A percentile compares a stretch with the other conserved stretches of the same genome.
Evolutionary conservation across 2,113 vertebrate species (phyloP).

Genomic region (Etia nguti): DNA sequence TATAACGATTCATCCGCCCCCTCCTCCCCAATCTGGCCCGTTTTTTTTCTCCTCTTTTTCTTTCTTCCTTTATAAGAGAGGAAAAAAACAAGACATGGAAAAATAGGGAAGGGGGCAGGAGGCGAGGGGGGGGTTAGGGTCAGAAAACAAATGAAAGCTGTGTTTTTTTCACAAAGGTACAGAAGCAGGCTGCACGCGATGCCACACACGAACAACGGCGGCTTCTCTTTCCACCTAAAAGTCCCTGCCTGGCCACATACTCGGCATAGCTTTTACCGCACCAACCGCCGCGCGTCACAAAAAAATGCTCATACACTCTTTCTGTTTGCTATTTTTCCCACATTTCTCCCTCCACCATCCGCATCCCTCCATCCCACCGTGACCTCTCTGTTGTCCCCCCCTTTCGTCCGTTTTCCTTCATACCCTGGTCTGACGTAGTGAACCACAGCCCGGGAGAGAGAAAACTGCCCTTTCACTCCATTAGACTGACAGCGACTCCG

Average conservation of each 20-base stretch:
- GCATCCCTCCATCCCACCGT: background rate
- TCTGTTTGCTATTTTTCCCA: background rate
- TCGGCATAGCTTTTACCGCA: background rate
- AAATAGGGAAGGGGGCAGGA: background rate
- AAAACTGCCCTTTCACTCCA: conserved; percentile 30
- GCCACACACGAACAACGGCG: background rate
- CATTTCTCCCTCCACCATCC: background rate
- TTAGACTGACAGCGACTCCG: conserved; percentile 22
- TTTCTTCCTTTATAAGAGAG: background rate
- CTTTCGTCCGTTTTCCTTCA: background rate
- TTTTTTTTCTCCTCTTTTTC: background rate
- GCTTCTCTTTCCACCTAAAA: background rate
- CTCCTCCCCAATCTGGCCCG: conserved; percentile 26
- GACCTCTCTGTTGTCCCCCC: background rate
- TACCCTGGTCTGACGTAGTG: background rate
- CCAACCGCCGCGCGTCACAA: background rate
- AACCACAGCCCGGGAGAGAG: conserved; percentile 9
- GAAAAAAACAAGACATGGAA: background rate
- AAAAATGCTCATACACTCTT: background rate
- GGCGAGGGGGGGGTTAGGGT: background rate
- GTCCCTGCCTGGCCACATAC: background rate
- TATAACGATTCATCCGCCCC: conserved; percentile 8
- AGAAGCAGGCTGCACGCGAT: background rate
- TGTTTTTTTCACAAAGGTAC: conserved; percentile 9
- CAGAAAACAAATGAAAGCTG: conserved; percentile 22